Evolutionary conservation across 2,113 vertebrate genomes (phyloP), one percentile per base, ranked within the genome.

Genomic region (Cynoglossus semilaevis): DNA sequence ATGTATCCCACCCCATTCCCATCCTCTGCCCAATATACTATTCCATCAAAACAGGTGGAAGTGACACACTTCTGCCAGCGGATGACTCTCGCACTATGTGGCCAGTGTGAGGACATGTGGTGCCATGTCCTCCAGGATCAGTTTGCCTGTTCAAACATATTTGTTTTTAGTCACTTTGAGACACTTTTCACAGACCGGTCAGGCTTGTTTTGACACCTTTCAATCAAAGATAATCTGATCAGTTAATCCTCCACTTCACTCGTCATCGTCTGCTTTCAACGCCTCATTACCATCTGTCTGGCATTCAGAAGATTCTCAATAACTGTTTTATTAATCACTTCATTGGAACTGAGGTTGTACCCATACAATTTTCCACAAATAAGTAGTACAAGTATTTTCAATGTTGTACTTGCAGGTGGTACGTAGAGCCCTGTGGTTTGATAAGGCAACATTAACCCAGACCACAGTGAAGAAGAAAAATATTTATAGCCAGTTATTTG

Each of bases 1-100:
- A 81, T 70, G 81, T 86, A 88, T 83, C 87, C 86, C 72, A 70
- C 76, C 71, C 70, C 84, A 78, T 85, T 87, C 77, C 83, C 83
- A 85, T 83, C 87, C 67, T 66, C 85, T 79, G 78, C 83, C 85
- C 83, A 86, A 87, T 86, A 87, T 88, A 85, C 74, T 80, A 82
- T 87, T 86, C 85, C 81, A 87, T 85, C 80, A 88, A 88, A 88
- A 85, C 87, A 88, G 87, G 87, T 88, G 87, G 87, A 88, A 87
- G 87, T 83, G 81, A 87, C 85, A 87, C 78, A 84, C 85, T 85
- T 85, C 81, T 88, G 83, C 83, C 84, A 84, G 81, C 48, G 76
- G 74, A 77, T 77, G 79, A 79, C 80, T 82, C 68, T 74, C 54
- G 8, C 51, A 61, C 58, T 76, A 74, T 79, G 83, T 72, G 65